Percentiles rank a stretch among this genome's conserved stretches.
These are phyloP conservation scores for Tinea semifulvella DNA, from an alignment of 2,888 invertebrate genomes.

Conservation along the genomic window DNA sequence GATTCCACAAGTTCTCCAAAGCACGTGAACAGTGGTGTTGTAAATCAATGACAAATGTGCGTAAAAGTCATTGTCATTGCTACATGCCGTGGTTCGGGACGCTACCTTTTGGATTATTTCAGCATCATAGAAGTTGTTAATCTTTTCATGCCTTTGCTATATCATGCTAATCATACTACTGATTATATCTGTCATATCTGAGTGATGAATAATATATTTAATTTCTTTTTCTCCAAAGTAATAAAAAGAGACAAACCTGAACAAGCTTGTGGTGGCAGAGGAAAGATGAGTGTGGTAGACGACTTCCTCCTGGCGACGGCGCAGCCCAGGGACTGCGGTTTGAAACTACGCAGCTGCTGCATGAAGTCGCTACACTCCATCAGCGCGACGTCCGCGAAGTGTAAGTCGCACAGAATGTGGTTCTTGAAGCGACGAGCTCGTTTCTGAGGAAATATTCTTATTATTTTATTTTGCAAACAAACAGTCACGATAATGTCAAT, in stretches of 20 bases:
- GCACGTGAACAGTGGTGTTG: too few species aligned
- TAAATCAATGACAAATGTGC: too few species aligned
- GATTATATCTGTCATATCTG: too few species aligned
- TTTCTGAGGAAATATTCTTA: conserved; percentile 53
- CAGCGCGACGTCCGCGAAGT: conserved; percentile 95
- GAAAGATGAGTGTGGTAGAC: conserved; percentile 93
- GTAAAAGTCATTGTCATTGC: too few species aligned
- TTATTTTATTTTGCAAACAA: too few species aligned
- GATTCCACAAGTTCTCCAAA: too few species aligned
- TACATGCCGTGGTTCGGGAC: too few species aligned
- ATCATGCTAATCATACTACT: too few species aligned
- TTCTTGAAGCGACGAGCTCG: conserved; percentile 78
- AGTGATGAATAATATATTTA: too few species aligned
- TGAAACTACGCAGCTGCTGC: conserved; percentile 95
- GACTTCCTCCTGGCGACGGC: conserved; percentile 93
- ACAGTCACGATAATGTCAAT: background rate
- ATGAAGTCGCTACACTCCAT: conserved; percentile 98
- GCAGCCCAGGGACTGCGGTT: conserved; percentile 94
- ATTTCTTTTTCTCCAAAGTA: background rate
- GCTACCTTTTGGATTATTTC: too few species aligned
- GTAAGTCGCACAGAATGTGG: conserved; percentile 94
- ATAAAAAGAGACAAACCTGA: conserved; percentile 72
- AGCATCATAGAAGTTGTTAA: too few species aligned
- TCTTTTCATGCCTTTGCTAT: too few species aligned
- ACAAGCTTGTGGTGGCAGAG: conserved; percentile 92